Conservation (phyloP, 1,140 invertebrate genomes). For the Oscheius sp. region DNA sequence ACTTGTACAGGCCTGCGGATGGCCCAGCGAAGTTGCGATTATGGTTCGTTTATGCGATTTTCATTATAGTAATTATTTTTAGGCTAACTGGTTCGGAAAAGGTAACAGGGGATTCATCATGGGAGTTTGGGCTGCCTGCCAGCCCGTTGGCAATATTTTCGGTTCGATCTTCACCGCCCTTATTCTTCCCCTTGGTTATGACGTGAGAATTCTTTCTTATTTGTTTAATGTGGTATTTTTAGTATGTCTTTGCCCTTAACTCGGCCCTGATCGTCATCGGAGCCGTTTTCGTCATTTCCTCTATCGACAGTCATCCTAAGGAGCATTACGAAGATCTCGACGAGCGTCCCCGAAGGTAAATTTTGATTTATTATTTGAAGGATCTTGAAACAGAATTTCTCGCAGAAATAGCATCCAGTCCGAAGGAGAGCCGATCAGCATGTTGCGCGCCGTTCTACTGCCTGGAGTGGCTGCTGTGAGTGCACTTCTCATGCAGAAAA, state of each 20-base stretch:
- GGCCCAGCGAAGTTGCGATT: slow-evolving; percentile 62
- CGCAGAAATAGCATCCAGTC: neutral
- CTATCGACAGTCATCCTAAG: slow-evolving; percentile 61
- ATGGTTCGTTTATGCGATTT: slow-evolving; percentile 62
- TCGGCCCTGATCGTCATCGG: slow-evolving; percentile 61
- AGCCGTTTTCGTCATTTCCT: slow-evolving; percentile 61
- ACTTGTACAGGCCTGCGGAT: slow-evolving; percentile 62
- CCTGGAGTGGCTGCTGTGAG: slow-evolving; percentile 64
- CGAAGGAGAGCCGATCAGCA: slow-evolving; percentile 44
- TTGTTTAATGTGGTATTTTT: slow-evolving; percentile 44
- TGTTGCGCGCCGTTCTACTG: slow-evolving; percentile 63
- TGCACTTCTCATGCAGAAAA: neutral
- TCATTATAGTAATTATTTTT: slow-evolving; percentile 49
- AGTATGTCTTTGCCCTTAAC: slow-evolving; percentile 64
- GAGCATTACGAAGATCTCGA: slow-evolving; percentile 29
- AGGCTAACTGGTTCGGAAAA: slow-evolving; percentile 63
- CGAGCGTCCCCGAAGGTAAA: neutral
- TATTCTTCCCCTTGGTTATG: slow-evolving; percentile 64
- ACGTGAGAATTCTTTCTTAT: slow-evolving; percentile 52
- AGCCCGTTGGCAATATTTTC: slow-evolving; percentile 66
- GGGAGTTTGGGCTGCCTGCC: slow-evolving; percentile 65
- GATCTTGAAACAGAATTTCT: neutral
- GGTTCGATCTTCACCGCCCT: slow-evolving; percentile 63
- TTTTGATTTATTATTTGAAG: neutral
- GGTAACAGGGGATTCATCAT: slow-evolving; percentile 64